Evolutionary conservation across 2,113 vertebrate species (phyloP), one percentile per base, ranked within the genome.

Genomic region (Narcine bancroftii): DNA sequence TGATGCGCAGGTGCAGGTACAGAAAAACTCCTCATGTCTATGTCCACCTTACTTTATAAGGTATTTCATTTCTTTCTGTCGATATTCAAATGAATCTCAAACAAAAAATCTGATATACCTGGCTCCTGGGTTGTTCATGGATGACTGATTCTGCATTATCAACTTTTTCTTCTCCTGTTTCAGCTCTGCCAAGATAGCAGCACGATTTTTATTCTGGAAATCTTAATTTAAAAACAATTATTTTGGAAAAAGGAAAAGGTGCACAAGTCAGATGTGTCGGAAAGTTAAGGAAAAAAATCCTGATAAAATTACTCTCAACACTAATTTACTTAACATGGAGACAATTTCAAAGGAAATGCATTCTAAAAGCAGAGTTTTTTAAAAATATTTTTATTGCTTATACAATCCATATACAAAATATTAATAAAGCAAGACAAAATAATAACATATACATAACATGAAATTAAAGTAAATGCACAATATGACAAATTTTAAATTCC

Each of bases 121-220:
- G 92, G 98, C 97, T 94, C 98, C 98, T 87, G 98, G 98, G 91
- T 96, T 97, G 95, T 96, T 98, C 94, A 98, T 95, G 94, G 96
- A 96, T 93, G 97, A 97, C 81, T 98, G 98, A 94, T 96, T 97
- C 96, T 99, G 98, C 95, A 99, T 94, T 94, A 99, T 96, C 94
- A 97, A 94, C 92, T 98, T 98, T 94, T 96, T 96, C 96, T 98
- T 99, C 94, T 99, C 98, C 94, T 98, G 99, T 94, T 99, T 97
- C 95, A 99, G 95, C 94, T 99, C 98, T 92, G 97, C 98, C 95
- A 99, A 96, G 94, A 99, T 99, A 93, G 98, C 98, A 94, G 97
- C 97, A 92, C 98, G 96, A 93, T 98, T 97, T 96, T 99, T 99
- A 95, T 97, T 99, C 93, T 97, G 98, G 95, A 98, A 97, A 95